Conservation (phyloP, 2,113 vertebrate species). For the Pterocles orientalis region DNA sequence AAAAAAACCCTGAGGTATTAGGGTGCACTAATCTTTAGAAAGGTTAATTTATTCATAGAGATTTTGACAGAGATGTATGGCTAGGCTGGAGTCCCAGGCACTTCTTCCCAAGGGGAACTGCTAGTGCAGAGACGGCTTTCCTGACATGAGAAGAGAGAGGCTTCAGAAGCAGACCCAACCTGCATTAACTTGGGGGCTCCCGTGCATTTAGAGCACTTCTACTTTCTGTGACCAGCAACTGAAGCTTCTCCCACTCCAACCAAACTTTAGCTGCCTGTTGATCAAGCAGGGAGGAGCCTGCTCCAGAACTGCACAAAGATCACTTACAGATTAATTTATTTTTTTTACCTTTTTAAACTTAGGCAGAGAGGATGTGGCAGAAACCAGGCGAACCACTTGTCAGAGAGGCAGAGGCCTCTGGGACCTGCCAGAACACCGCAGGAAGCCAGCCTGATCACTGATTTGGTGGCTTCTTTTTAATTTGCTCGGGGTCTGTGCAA, state of each 20-base stretch:
- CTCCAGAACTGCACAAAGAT: no score
- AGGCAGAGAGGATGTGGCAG: not conserved
- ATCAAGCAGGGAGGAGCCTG: not conserved
- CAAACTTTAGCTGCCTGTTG: not conserved
- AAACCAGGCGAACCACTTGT: not conserved
- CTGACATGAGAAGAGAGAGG: conserved; percentile 44
- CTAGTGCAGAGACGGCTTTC: conserved; percentile 71
- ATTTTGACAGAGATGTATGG: conserved; percentile 99
- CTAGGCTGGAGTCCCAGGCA: conserved; percentile 82
- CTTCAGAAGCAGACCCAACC: conserved; percentile 58
- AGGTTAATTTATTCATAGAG: conserved; percentile 99
- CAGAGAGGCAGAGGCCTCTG: not conserved
- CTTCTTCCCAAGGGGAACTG: conserved; percentile 88
- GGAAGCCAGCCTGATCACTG: not conserved
- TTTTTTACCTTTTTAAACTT: not conserved
- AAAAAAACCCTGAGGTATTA: conserved; percentile 96
- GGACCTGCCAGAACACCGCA: conserved; percentile 20
- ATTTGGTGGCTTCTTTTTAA: conserved; percentile 45
- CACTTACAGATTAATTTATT: not conserved
- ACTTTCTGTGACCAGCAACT: not conserved
- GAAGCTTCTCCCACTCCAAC: not conserved
- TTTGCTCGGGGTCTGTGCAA: conserved; percentile 39
- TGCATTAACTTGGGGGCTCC: conserved; percentile 5
- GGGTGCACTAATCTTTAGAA: conserved; percentile 99
- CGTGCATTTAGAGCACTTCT: not conserved